Evolutionary conservation across 2,888 invertebrate genomes (phyloP), one percentile per base, ranked within the genome.

Genomic region (Tetropium fuscum): DNA sequence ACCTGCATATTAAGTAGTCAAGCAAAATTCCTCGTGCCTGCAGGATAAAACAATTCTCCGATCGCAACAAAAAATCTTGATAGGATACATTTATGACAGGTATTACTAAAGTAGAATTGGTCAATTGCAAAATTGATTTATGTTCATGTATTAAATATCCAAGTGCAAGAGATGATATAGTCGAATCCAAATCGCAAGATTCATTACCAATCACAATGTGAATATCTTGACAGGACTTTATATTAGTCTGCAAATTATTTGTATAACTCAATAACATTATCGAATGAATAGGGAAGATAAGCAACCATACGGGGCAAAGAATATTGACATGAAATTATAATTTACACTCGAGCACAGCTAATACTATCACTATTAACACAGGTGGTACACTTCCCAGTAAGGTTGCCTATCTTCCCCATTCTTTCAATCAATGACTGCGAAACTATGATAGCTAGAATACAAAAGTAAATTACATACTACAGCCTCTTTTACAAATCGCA

Each of bases 161-260:
- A 57, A 88, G 88, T 0, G 83, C 82, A 18, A 87, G 49, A 1
- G 87, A 82, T 8, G 89, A 88, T 0, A 94, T 87, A 0, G 91
- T 91, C 0, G 96, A 96, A 80, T 96, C 96, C 58, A 96, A 83
- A 78, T 97, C 96, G 76, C 95, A 95, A 7, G 92, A 89, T 78
- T 93, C 93, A 75, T 96, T 97, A 1, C 96, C 95, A 10, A 95
- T 70, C 0, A 96, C 88, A 32, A 94, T 78, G 38, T 34, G 79
- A 65, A 74, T 53, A n/a, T 49, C 41, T 41, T 68, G 44, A n/a
- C 49, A 58, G 7, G 36, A 19, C 13, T 34, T 30, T n/a, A 66
- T 13, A 19, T 68, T 64, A 34, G 40, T 40, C 68, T 71, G 53
- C 41, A 69, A 63, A n/a, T n/a, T n/a, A n/a, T n/a, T n/a, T n/a